Percentiles rank a stretch among this genome's conserved stretches.
Conservation (phyloP, 2,888 invertebrate species). For the Micoletzkya japonica region DNA sequence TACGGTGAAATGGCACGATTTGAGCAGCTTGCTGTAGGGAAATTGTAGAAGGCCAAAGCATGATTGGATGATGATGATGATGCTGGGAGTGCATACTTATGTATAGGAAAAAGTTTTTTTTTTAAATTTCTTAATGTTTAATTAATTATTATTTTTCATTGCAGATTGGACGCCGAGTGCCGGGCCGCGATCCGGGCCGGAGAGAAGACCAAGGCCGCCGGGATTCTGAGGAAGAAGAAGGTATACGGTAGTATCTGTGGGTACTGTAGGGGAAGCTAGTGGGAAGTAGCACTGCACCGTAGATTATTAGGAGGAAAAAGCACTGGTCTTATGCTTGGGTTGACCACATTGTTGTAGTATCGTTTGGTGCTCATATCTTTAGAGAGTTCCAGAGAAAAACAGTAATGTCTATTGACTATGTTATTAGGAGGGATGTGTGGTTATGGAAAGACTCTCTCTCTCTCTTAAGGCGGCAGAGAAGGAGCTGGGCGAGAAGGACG, state of each 20-base stretch:
- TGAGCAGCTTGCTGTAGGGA: too few relatives aligned
- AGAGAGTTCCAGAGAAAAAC: not conserved
- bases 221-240: constrained; percentile 25
- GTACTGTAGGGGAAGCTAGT: constrained; percentile 4
- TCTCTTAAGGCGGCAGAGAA: constrained; percentile 44
- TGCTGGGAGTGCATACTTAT: too few relatives aligned
- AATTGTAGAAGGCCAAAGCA: too few relatives aligned
- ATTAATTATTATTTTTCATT: too few relatives aligned
- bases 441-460: not conserved
- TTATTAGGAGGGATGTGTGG: not conserved
- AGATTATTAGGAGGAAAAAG: not conserved
- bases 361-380: not conserved
- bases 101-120: too few relatives aligned
- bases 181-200: constrained; percentile 44
- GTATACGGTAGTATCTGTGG: not conserved
- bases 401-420: not conserved
- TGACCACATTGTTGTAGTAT: not conserved
- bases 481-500: constrained; percentile 56
- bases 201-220: constrained; percentile 40
- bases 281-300: not conserved
- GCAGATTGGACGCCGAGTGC: constrained; percentile 16
- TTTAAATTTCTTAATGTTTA: too few relatives aligned
- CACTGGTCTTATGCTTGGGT: not conserved
- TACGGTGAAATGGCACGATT: too few relatives aligned
- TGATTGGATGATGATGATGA: too few relatives aligned